Base-by-base conservation (phyloP, 2,888 invertebrate genomes). In the Coleophora flavipennella region DNA sequence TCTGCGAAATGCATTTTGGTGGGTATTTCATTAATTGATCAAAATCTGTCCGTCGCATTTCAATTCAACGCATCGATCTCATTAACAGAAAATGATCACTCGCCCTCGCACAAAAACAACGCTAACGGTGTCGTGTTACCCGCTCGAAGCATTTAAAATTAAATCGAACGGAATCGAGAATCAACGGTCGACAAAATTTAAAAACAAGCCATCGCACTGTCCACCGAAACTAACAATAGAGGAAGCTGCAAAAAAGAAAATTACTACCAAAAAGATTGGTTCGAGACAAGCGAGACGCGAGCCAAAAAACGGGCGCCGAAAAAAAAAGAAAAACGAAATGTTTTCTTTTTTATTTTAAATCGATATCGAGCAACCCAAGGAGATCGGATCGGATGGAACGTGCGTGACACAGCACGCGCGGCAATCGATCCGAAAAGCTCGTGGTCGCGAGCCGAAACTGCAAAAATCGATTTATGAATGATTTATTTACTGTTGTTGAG, bases 341-440 rank as follows among this genome's bases (percentile, higher is more conserved):
- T 20, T 6, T 20, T 20, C 3, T 20, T 20, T 20, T 20, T 20
- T 6, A 4, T 20, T 20, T 20, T 20, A 20, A 20, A 57, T 63
- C 69, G 65, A 66, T 67, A 64, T 63, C 72, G 67, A 70, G 65
- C 61, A 62, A 63, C 57, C n/a, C 60, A 61, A 45, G 53, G 53
- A 53, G 53, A 62, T 63, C 66, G 61, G 55, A 11, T 55, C 56
- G 47, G 39, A 20, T 20, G 49, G 59, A 61, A 66, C 79, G 78
- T 78, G 80, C 80, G 77, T 80, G 70, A 74, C 75, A 62, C 55
- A 53, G 63, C 70, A 65, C 68, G 74, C 67, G 73, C 67, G 20
- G 57, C 39, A 67, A 66, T 68, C 62, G 64, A 68, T 67, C 59
- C 48, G 55, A 35, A 35, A 44, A 62, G 70, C 70, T 62, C 46